Evolutionary conservation across 2,888 invertebrate genomes (phyloP).

Genomic region (Macaria liturata): DNA sequence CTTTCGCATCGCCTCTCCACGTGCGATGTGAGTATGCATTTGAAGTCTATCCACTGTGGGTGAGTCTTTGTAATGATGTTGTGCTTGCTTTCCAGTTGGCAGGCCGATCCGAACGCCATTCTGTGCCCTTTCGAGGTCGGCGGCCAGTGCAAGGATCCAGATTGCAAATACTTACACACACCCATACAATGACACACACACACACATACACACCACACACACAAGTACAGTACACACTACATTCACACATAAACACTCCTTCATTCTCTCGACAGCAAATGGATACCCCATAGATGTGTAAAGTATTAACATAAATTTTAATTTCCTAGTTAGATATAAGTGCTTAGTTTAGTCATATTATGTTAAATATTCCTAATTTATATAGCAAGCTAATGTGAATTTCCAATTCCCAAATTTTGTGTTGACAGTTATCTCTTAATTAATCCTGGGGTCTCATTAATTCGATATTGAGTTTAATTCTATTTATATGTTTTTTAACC

Average conservation of each 20-base stretch:
- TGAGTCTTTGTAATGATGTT: slow-evolving; percentile 8
- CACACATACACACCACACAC: slow-evolving; percentile 41
- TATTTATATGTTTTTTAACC: too few relatives aligned
- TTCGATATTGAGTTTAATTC: too few relatives aligned
- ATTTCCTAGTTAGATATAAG: slow-evolving; percentile 5
- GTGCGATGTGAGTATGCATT: slow-evolving; percentile 70
- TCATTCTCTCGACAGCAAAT: slow-evolving; percentile 41
- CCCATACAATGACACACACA: slow-evolving; percentile 52
- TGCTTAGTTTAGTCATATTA: too few relatives aligned
- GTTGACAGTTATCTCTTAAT: too few relatives aligned
- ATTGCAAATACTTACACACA: slow-evolving; percentile 78
- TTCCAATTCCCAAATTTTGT: too few relatives aligned
- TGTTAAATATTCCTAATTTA: too few relatives aligned
- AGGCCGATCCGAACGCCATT: slow-evolving; percentile 74
- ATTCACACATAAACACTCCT: slow-evolving; percentile 28
- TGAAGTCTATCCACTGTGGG: slow-evolving; percentile 48
- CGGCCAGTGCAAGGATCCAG: slow-evolving; percentile 77
- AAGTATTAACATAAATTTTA: slow-evolving; percentile 57
- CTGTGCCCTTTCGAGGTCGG: slow-evolving; percentile 78
- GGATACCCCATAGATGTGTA: slow-evolving; percentile 71
- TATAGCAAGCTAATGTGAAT: too few relatives aligned
- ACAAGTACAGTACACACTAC: slow-evolving; percentile 31
- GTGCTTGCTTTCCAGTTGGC: slow-evolving; percentile 67
- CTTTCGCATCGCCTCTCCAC: slow-evolving; percentile 58
- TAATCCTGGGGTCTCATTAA: too few relatives aligned